A percentile compares a stretch with the other conserved stretches of the same genome.
These are phyloP conservation scores for Carpatolechia fugitivella DNA, from an alignment of 2,888 invertebrate genomes.

Conservation along the genomic window DNA sequence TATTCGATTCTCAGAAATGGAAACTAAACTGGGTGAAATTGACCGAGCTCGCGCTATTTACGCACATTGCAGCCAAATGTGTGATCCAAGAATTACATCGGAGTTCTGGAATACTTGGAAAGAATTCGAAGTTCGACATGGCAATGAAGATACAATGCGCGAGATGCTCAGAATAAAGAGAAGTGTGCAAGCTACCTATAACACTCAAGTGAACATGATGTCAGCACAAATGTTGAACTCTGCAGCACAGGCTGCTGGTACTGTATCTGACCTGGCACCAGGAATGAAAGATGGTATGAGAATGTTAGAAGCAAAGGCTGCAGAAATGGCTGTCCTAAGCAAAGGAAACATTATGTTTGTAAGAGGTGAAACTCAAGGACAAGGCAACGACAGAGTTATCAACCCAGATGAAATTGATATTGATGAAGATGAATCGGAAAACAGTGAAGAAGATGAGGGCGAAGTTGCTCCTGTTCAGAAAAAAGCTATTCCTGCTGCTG, in stretches of 20 bases:
- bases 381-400: constrained; percentile 83
- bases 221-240: constrained; percentile 97
- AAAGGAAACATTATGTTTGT: constrained; percentile 89
- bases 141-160: constrained; percentile 99
- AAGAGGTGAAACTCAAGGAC: constrained; percentile 90
- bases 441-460: constrained; percentile 79
- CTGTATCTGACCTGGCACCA: constrained; percentile 85
- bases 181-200: constrained; percentile 98
- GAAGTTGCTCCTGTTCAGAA: constrained; percentile 88
- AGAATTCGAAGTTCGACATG: constrained; percentile 99
- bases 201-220: constrained; percentile 99
- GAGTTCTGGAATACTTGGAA: constrained; percentile 99
- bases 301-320: constrained; percentile 90
- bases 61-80: constrained; percentile 98
- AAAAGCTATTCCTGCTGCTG: constrained; percentile 92
- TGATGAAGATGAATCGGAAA: constrained; percentile 84
- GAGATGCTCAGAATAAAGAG: constrained; percentile 99
- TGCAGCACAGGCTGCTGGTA: constrained; percentile 81
- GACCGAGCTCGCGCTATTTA: constrained; percentile 98
- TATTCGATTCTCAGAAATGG: constrained; percentile 97
- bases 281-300: constrained; percentile 93
- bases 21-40: constrained; percentile 98
- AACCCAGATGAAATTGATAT: constrained; percentile 95
- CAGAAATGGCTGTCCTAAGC: constrained; percentile 81
- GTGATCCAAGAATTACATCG: constrained; percentile 97